phyloP scores from a whole-genome alignment of 2,113 vertebrate species.

The Pseudorhombus dupliciocellatus region DNA sequence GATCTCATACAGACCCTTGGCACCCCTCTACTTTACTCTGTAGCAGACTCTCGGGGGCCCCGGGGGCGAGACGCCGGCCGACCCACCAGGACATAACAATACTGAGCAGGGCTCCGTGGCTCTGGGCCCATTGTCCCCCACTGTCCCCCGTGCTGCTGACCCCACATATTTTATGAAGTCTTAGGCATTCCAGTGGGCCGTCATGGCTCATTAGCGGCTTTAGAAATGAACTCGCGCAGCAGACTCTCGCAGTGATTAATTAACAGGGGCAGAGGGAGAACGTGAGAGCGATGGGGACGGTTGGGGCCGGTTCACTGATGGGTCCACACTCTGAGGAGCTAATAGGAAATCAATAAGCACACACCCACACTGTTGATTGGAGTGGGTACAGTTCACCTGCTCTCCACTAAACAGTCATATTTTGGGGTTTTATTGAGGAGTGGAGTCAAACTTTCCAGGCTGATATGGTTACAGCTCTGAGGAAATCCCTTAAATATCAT shows the following conservation, averaged over 20 bases:
- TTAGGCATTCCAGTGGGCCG: slow-evolving; percentile 62
- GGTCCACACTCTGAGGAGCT: slow-evolving; percentile 31
- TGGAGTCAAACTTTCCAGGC: background rate
- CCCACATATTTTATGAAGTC: slow-evolving; percentile 73
- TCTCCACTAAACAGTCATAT: background rate
- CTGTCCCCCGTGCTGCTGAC: slow-evolving; percentile 56
- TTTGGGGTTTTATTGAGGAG: background rate
- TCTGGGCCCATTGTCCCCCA: slow-evolving; percentile 53
- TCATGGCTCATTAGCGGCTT: slow-evolving; percentile 70
- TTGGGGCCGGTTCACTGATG: slow-evolving; percentile 41
- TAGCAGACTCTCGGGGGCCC: slow-evolving; percentile 29
- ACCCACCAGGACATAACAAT: slow-evolving; percentile 58
- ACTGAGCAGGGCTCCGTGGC: slow-evolving; percentile 49
- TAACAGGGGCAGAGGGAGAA: slow-evolving; percentile 54
- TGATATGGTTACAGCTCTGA: background rate
- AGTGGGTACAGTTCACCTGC: background rate
- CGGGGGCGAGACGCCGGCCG: slow-evolving; percentile 49
- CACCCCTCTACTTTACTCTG: slow-evolving; percentile 35
- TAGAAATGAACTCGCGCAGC: slow-evolving; percentile 69
- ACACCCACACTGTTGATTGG: slow-evolving; percentile 8
- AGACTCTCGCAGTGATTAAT: slow-evolving; percentile 55
- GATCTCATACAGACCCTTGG: slow-evolving; percentile 33
- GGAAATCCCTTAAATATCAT: background rate
- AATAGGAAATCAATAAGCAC: slow-evolving; percentile 40
- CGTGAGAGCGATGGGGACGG: slow-evolving; percentile 27